Percentiles rank a stretch among this genome's conserved stretches.
phyloP scores from a whole-genome alignment of 2,113 vertebrate species.

The Glaucomys volans region DNA sequence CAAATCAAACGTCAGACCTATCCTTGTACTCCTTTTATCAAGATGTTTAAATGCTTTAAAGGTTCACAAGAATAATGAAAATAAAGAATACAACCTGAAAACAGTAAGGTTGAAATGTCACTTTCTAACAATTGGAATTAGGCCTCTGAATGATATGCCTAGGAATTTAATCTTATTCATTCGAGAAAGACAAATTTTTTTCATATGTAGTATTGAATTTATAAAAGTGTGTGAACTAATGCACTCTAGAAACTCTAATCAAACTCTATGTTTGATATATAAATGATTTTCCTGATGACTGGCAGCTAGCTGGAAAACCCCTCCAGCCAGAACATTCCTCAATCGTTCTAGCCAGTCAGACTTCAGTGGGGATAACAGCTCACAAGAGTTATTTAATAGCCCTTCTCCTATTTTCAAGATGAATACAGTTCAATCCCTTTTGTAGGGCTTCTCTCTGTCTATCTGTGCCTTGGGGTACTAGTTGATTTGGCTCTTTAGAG shows the following conservation, averaged over 20 bases:
- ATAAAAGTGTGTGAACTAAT: constrained; percentile 42
- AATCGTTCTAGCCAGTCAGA: background rate
- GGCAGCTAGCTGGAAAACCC: constrained; percentile 52
- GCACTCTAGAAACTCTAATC: background rate
- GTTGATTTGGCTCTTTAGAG: background rate
- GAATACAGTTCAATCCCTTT: background rate
- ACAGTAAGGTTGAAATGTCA: background rate
- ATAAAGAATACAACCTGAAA: background rate
- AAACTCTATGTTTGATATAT: background rate
- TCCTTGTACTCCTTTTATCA: background rate
- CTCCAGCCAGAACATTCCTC: background rate
- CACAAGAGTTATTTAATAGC: background rate
- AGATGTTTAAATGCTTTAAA: background rate
- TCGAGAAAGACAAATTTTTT: background rate
- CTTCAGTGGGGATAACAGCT: background rate
- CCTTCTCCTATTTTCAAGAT: background rate
- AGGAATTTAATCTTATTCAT: constrained; percentile 35
- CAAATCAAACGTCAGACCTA: background rate
- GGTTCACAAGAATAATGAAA: background rate
- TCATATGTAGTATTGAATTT: background rate
- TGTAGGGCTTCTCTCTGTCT: background rate
- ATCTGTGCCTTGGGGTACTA: background rate
- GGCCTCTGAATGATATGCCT: background rate
- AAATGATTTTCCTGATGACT: constrained; percentile 26
- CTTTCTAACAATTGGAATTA: constrained; percentile 29